Evolutionary conservation across 2,113 vertebrate species (phyloP).

Genomic region (Pimephales promelas): DNA sequence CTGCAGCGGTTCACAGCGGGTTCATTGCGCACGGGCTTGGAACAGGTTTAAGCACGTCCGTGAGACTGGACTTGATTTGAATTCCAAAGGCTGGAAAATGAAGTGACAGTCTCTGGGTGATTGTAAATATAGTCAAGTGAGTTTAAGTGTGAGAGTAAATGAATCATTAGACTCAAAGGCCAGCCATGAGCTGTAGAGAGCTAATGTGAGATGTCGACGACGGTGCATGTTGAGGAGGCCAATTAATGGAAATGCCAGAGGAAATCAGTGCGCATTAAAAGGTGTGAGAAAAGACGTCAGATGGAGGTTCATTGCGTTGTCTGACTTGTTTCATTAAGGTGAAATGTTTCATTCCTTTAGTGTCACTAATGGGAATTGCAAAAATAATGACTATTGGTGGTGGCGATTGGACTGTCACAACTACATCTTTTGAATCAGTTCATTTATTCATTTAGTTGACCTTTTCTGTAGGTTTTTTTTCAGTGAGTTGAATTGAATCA

Average conservation of each 20-base stretch:
- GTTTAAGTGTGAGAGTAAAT: conserved; percentile 52
- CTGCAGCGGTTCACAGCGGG: conserved; percentile 38
- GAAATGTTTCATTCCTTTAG: not conserved
- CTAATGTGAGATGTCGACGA: not conserved
- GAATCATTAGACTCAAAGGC: conserved; percentile 44
- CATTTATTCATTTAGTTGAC: not conserved
- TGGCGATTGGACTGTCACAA: not conserved
- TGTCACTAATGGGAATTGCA: not conserved
- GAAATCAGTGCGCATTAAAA: conserved; percentile 45
- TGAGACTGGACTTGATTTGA: conserved; percentile 50
- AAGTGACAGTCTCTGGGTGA: conserved; percentile 45
- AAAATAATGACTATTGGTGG: not conserved
- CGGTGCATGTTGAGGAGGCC: not conserved
- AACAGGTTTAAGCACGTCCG: not conserved
- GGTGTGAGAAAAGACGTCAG: conserved; percentile 15
- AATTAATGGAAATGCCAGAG: conserved; percentile 9
- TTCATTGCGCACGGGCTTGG: conserved; percentile 29
- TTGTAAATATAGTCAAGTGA: conserved; percentile 50
- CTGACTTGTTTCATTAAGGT: not conserved
- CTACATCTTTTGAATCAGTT: not conserved
- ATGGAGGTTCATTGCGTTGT: not conserved
- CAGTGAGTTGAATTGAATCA: not conserved
- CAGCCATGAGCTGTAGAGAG: conserved; percentile 3
- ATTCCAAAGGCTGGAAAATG: conserved; percentile 48
- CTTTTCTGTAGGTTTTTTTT: not conserved